These are phyloP conservation scores for Dasypolia templi DNA, from an alignment of 2,888 invertebrate genomes.

Conservation along the genomic window DNA sequence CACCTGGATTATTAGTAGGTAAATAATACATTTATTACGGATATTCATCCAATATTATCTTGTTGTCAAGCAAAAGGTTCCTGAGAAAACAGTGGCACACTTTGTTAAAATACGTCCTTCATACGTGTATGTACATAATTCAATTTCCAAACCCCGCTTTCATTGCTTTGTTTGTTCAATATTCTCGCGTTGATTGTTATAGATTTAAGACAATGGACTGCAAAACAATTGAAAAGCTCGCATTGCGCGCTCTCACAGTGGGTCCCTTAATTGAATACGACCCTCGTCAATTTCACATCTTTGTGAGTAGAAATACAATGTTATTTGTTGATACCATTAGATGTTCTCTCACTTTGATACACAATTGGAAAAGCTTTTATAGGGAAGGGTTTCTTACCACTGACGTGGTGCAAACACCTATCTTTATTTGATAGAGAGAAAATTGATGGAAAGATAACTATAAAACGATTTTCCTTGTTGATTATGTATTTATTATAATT, in stretches of 20 bases:
- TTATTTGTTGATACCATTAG: constrained; percentile 60
- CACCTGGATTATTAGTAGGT: not conserved
- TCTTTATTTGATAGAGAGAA: constrained; percentile 50
- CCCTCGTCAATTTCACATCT: constrained; percentile 79
- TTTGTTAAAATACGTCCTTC: constrained; percentile 1
- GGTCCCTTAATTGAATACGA: constrained; percentile 67
- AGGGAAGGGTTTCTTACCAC: constrained; percentile 48
- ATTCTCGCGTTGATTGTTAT: constrained; percentile 45
- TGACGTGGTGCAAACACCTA: constrained; percentile 15
- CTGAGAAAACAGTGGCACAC: not conserved
- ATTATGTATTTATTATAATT: no score
- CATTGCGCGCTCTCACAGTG: constrained; percentile 40
- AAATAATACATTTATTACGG: not conserved
- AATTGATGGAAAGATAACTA: constrained; percentile 36
- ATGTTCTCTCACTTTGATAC: constrained; percentile 55
- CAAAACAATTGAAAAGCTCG: constrained; percentile 62
- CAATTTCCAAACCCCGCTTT: constrained; percentile 25
- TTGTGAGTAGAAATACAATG: constrained; percentile 62
- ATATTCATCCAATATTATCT: not conserved
- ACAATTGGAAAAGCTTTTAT: constrained; percentile 52
- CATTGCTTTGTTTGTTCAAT: constrained; percentile 48
- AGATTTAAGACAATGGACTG: constrained; percentile 60
- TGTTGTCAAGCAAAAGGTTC: not conserved
- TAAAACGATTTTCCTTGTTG: constrained; percentile 29
- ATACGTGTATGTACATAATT: constrained; percentile 4